A percentile compares a stretch with the other conserved stretches of the same genome.
Evolutionary conservation across 2,113 vertebrate species (phyloP).

Genomic region (Tychaedon coryphoeus): DNA sequence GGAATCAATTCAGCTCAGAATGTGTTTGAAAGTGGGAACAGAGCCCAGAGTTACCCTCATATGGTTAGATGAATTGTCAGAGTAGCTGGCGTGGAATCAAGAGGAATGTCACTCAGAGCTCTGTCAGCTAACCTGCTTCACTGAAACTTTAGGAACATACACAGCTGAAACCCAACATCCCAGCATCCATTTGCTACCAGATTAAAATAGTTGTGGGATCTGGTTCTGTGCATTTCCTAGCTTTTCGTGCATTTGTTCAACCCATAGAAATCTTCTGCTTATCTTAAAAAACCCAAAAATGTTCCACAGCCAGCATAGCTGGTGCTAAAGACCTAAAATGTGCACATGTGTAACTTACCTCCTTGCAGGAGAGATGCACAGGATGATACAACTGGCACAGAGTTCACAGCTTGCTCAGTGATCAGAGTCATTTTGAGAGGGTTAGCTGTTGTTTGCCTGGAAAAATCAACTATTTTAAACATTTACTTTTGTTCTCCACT

Average conservation of each 20-base stretch:
- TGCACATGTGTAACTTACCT: not conserved
- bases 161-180: not conserved
- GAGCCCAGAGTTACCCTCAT: not conserved
- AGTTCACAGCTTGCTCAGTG: not conserved
- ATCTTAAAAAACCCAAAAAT: not conserved
- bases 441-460: conserved; percentile 11
- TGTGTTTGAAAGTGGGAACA: not conserved
- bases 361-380: not conserved
- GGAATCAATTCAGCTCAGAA: not conserved
- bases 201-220: not conserved
- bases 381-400: not conserved
- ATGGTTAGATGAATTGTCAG: not conserved
- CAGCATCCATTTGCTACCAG: too few species aligned
- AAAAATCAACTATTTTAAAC: conserved; percentile 18
- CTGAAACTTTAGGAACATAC: not conserved
- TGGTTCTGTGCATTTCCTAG: not conserved
- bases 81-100: not conserved
- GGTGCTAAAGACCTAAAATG: not conserved
- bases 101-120: not conserved
- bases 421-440: not conserved
- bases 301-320: not conserved
- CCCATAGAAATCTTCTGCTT: not conserved
- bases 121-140: not conserved
- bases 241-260: not conserved
- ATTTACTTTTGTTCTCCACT: not conserved